phyloP scores from a whole-genome alignment of 2,113 vertebrate genomes.

The Ceyx melanurus region DNA sequence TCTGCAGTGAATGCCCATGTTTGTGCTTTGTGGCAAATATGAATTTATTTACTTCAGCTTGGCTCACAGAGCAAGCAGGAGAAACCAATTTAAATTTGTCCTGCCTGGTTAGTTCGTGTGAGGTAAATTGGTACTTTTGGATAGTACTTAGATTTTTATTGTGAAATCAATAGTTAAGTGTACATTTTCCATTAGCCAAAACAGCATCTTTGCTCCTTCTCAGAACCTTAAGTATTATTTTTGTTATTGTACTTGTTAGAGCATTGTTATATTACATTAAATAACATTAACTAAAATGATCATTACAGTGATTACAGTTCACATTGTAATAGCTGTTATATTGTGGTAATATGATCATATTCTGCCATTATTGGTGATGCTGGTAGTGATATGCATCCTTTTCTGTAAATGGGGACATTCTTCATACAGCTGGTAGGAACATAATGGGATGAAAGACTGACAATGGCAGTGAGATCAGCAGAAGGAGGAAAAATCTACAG shows the following conservation, averaged over 20 bases:
- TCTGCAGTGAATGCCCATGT: not conserved
- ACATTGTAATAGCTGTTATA: not conserved
- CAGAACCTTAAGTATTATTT: not conserved
- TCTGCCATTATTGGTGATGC: not conserved
- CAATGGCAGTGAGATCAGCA: not conserved
- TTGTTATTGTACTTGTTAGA: constrained; percentile 15
- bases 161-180: not conserved
- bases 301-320: not conserved
- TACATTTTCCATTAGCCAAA: not conserved
- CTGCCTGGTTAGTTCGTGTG: not conserved
- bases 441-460: not conserved
- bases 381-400: not conserved
- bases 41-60: not conserved
- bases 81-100: not conserved
- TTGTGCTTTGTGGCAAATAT: not conserved
- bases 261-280: not conserved
- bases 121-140: not conserved
- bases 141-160: not conserved
- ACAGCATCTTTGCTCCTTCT: not conserved
- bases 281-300: not conserved
- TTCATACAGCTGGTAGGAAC: not conserved
- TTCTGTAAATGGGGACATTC: not conserved
- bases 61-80: not conserved
- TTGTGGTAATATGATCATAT: not conserved
- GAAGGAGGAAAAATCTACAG: not conserved